Evolutionary conservation across 2,113 vertebrate genomes (phyloP).

Genomic region (Lipophrys pholis): DNA sequence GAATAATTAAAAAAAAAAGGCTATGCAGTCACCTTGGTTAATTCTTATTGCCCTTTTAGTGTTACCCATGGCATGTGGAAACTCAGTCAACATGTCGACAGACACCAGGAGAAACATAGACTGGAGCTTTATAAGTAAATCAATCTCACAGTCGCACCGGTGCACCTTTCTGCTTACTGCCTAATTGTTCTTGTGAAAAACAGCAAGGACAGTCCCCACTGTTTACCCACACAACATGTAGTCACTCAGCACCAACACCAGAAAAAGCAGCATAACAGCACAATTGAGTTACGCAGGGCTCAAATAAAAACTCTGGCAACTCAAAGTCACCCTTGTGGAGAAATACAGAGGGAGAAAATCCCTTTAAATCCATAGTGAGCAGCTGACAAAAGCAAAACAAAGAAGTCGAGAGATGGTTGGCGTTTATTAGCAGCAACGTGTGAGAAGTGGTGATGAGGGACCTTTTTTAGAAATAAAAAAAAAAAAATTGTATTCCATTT

Average conservation of each 20-base stretch:
- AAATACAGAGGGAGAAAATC: conserved; percentile 39
- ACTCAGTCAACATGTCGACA: conserved; percentile 1
- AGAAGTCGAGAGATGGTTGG: conserved; percentile 40
- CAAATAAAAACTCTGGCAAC: conserved; percentile 14
- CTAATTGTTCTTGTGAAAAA: conserved; percentile 34
- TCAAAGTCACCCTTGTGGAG: conserved; percentile 48
- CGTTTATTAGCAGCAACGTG: conserved; percentile 47
- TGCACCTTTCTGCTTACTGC: conserved; percentile 20
- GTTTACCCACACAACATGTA: conserved; percentile 15
- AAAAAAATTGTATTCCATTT: too few species aligned
- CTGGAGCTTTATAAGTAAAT: conserved; percentile 40
- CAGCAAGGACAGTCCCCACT: conserved; percentile 38
- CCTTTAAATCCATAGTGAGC: conserved; percentile 55
- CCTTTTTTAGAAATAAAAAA: too few species aligned
- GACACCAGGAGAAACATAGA: conserved; percentile 13
- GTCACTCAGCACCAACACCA: background rate
- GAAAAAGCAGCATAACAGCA: conserved; percentile 9
- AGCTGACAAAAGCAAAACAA: conserved; percentile 51
- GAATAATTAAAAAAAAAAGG: background rate
- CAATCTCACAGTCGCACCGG: conserved; percentile 24
- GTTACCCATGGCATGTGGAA: conserved; percentile 7
- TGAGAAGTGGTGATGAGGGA: conserved; percentile 4
- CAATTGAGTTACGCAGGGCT: conserved; percentile 38
- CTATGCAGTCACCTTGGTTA: conserved; percentile 18
- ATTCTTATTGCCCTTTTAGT: conserved; percentile 18